Percentiles rank a stretch among this genome's conserved stretches.
These are phyloP conservation scores for Melopsittacus undulatus DNA, from an alignment of 2,797 vertebrate species.

Conservation along the genomic window DNA sequence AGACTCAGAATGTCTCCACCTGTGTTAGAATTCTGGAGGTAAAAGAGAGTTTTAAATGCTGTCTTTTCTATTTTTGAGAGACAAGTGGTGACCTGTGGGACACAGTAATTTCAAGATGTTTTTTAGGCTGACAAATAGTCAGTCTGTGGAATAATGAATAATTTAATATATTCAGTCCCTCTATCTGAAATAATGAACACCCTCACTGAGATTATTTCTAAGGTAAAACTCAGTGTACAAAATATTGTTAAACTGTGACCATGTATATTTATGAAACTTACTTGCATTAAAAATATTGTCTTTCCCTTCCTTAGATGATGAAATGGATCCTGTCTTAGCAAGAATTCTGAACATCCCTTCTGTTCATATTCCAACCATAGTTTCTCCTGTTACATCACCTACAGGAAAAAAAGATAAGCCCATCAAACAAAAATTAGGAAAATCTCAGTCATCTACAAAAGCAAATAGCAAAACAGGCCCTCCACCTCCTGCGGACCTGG, in stretches of 20 bases:
- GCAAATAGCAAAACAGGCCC: not conserved
- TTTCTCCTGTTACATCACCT: not conserved
- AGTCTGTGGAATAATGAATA: not conserved
- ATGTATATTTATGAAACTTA: not conserved
- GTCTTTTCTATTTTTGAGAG: not conserved
- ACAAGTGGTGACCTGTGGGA: not conserved
- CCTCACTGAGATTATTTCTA: not conserved
- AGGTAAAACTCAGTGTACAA: not conserved
- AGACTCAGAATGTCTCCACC: not conserved
- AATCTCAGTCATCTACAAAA: slow-evolving; percentile 32
- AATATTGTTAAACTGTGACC: not conserved
- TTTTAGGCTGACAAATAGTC: not conserved
- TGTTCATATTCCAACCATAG: slow-evolving; percentile 47
- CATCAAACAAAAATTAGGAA: slow-evolving; percentile 62
- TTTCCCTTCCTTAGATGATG: slow-evolving; percentile 33
- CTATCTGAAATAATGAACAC: not conserved
- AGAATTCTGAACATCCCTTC: slow-evolving; percentile 75
- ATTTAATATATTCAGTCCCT: not conserved
- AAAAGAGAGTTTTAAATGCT: not conserved
- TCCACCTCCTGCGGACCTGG: slow-evolving; percentile 14
- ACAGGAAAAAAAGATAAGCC: slow-evolving; percentile 58
- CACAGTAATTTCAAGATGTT: not conserved
- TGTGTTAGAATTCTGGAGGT: not conserved
- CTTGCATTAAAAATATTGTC: not conserved
- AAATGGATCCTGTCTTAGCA: slow-evolving; percentile 47